Conservation (phyloP, 1,140 invertebrate genomes). For the Magallana gigas region DNA sequence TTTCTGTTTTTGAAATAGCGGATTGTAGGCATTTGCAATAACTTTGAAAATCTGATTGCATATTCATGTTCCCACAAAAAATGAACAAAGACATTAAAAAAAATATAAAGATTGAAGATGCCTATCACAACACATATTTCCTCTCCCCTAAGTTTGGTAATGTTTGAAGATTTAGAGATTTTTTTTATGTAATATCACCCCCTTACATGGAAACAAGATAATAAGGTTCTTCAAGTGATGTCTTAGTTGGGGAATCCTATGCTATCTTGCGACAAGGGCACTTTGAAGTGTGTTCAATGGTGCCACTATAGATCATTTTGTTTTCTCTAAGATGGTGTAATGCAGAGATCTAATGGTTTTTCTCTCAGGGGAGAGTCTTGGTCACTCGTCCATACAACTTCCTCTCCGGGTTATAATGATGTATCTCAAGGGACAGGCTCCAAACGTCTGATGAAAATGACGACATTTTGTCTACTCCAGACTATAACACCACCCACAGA, state of each 20-base stretch:
- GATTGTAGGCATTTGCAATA: background rate
- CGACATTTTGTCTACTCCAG: no score
- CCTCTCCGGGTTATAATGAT: background rate
- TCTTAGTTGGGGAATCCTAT: background rate
- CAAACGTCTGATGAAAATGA: no score
- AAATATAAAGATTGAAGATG: background rate
- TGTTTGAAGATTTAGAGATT: conserved; percentile 17
- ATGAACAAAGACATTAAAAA: background rate
- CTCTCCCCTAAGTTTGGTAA: background rate
- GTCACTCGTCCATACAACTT: conserved; percentile 1
- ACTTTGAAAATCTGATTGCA: background rate
- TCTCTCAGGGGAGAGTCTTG: background rate
- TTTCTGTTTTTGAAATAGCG: background rate
- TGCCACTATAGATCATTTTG: conserved; percentile 24
- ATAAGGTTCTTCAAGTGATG: background rate
- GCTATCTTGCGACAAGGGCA: conserved; percentile 23
- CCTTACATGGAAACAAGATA: conserved; percentile 32
- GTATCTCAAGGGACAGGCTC: no score
- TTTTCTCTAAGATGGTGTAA: conserved; percentile 22
- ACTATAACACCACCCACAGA: no score
- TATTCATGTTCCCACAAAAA: background rate
- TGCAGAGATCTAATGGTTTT: background rate
- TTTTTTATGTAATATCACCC: conserved; percentile 11
- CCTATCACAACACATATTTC: background rate
- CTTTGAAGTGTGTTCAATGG: conserved; percentile 4